Evolutionary conservation across 2,888 invertebrate species (phyloP).

Genomic region (Cremastobaeus sp.): DNA sequence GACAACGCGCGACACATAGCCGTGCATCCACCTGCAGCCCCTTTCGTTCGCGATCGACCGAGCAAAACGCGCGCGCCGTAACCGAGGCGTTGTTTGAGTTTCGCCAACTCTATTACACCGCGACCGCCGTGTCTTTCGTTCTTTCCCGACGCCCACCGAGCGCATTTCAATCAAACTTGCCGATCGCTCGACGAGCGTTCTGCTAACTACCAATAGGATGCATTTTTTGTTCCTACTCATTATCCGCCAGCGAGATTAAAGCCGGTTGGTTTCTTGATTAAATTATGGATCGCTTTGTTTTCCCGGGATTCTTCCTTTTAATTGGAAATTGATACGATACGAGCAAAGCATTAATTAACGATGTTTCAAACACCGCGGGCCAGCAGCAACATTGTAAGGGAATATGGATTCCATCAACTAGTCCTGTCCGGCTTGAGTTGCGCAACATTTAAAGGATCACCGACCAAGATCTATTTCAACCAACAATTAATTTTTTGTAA

Average conservation of each 20-base stretch:
- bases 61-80: conserved; percentile 9
- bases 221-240: conserved; percentile 27
- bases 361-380: not conserved
- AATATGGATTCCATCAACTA: too few relatives aligned
- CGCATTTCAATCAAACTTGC: conserved; percentile 36
- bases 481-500: too few relatives aligned
- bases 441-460: too few relatives aligned
- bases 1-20: conserved; percentile 31
- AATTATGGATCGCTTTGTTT: conserved; percentile 40
- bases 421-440: too few relatives aligned
- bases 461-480: too few relatives aligned
- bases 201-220: not conserved
- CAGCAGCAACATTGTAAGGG: not conserved
- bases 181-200: conserved; percentile 8
- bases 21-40: conserved; percentile 17
- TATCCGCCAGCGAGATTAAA: conserved; percentile 38
- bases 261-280: conserved; percentile 20
- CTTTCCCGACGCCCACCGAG: not conserved
- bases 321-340: conserved; percentile 31
- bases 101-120: conserved; percentile 35
- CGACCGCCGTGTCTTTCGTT: conserved; percentile 4
- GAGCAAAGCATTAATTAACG: conserved; percentile 23
- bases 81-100: conserved; percentile 40
- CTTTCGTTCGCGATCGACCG: conserved; percentile 28
- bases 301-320: conserved; percentile 26